phyloP scores from a whole-genome alignment of 2,797 vertebrate genomes.

The Ptychobarbus kaznakovi region DNA sequence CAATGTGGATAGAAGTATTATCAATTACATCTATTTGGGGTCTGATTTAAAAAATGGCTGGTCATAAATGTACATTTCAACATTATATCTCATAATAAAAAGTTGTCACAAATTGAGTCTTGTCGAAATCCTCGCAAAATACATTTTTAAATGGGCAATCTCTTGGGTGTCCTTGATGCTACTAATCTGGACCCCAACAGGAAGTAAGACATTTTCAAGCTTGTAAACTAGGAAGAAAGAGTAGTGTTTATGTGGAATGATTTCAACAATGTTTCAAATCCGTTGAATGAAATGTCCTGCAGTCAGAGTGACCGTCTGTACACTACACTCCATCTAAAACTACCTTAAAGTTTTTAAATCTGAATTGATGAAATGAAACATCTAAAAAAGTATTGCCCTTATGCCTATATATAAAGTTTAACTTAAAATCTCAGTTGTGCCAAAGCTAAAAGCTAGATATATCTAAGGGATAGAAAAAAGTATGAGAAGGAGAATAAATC shows the following conservation, averaged over 20 bases:
- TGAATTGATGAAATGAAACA: no score
- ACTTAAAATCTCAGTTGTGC: neutral
- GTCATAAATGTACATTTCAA: neutral
- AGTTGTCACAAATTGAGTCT: neutral
- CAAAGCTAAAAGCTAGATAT: neutral
- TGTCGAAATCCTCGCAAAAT: neutral
- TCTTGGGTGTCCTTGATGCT: neutral
- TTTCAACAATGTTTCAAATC: neutral
- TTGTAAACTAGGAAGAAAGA: neutral
- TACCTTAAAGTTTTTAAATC: no score
- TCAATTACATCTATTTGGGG: neutral
- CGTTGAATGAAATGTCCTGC: neutral
- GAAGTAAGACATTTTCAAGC: neutral
- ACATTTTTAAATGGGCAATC: neutral
- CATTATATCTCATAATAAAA: neutral
- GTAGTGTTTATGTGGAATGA: neutral
- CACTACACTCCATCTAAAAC: neutral
- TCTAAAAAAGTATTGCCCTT: neutral
- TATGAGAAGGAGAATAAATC: neutral
- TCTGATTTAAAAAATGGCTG: neutral
- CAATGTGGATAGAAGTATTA: neutral
- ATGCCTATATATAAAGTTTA: neutral
- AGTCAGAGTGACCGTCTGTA: neutral
- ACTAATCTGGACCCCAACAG: slow-evolving; percentile 14
- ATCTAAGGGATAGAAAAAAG: neutral